Conservation (phyloP, 2,113 vertebrate genomes). For the Reinhardtius hippoglossoides region DNA sequence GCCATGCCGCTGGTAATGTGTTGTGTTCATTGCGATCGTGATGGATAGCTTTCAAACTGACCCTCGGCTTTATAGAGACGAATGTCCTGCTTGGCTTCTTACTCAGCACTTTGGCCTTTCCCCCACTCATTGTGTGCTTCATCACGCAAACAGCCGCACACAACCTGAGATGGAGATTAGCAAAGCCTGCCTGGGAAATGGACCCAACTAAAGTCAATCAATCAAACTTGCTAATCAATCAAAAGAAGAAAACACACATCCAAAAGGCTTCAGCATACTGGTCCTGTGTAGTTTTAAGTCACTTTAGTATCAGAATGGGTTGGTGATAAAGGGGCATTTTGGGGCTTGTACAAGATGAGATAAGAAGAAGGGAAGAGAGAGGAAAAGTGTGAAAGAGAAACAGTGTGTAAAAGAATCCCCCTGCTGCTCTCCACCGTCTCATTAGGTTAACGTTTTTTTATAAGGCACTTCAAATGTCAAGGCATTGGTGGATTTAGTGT, state of each 20-base stretch:
- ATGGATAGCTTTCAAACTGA: constrained; percentile 86
- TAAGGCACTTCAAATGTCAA: constrained; percentile 98
- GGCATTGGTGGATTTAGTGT: constrained; percentile 98
- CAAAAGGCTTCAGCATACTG: constrained; percentile 54
- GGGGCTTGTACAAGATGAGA: constrained; percentile 9
- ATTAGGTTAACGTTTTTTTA: constrained; percentile 98
- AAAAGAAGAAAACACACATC: constrained; percentile 72
- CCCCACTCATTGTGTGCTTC: constrained; percentile 71
- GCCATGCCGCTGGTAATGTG: constrained; percentile 70
- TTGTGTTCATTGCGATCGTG: constrained; percentile 86
- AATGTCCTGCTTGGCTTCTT: constrained; percentile 83
- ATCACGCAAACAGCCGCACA: constrained; percentile 79
- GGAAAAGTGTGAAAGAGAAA: constrained; percentile 21
- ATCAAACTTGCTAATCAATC: constrained; percentile 75
- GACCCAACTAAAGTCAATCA: constrained; percentile 82
- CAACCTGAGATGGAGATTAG: constrained; percentile 83
- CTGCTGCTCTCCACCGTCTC: constrained; percentile 80
- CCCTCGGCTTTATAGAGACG: constrained; percentile 82
- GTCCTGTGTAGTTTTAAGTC: constrained; percentile 35
- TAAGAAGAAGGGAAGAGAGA: constrained; percentile 57
- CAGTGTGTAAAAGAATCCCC: constrained; percentile 50
- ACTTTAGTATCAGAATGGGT: constrained; percentile 63
- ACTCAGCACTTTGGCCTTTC: constrained; percentile 82
- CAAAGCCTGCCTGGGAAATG: constrained; percentile 80
- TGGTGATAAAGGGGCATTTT: not conserved